Conservation (phyloP, 2,113 vertebrate genomes). For the Percina caprodes region DNA sequence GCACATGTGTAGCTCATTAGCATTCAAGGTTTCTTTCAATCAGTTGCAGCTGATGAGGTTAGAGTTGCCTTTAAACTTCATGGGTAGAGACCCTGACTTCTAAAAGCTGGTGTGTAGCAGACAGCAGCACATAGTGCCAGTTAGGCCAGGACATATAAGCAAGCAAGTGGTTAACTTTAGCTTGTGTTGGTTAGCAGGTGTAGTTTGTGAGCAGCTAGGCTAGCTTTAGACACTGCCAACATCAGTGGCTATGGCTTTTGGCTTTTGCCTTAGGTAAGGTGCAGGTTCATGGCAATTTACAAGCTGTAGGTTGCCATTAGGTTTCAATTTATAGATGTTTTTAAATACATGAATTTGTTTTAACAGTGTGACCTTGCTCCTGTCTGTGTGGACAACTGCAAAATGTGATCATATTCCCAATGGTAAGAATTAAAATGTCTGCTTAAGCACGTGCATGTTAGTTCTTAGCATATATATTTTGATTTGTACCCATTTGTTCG, state of each 20-base stretch:
- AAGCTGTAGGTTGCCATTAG: background rate
- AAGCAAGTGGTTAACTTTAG: background rate
- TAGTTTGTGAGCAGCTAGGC: slow-evolving; percentile 38
- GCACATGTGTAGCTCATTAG: slow-evolving; percentile 8
- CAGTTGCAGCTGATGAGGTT: background rate
- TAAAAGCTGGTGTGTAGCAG: slow-evolving; percentile 10
- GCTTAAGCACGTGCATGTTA: too few relatives aligned
- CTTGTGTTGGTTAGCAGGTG: too few relatives aligned
- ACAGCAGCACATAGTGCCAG: rapidly evolving
- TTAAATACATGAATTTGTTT: slow-evolving; percentile 2
- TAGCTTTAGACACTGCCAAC: slow-evolving; percentile 64
- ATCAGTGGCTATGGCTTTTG: slow-evolving; percentile 56
- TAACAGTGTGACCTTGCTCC: slow-evolving; percentile 50
- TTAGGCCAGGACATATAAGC: background rate
- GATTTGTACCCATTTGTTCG: background rate
- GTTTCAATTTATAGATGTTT: rapidly evolving
- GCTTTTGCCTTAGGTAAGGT: slow-evolving; percentile 24
- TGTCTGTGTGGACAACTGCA: slow-evolving; percentile 18
- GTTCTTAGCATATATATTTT: too few relatives aligned
- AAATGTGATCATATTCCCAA: background rate
- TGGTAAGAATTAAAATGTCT: slow-evolving; percentile 11
- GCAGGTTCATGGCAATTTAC: background rate
- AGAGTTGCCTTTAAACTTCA: too few relatives aligned
- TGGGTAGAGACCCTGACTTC: background rate
- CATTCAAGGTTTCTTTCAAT: background rate